Evolutionary conservation across 2,113 vertebrate genomes (phyloP), one percentile per base, ranked within the genome.

Genomic region (Tragelaphus scriptus): DNA sequence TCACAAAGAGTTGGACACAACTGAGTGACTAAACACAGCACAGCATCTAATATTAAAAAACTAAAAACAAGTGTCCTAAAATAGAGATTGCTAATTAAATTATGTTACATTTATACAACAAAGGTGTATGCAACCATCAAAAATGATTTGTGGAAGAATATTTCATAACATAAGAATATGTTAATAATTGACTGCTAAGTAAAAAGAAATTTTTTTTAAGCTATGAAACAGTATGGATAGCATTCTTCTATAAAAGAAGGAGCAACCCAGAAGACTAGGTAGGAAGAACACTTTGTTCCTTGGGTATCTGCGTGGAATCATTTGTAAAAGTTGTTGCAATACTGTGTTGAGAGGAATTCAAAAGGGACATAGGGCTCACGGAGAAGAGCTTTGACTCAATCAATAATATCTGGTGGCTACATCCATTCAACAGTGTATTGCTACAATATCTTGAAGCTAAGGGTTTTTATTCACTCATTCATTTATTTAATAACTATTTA

Each of bases 301-400:
- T 63, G 36, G 12, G 30, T 44, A 65, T 59, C 40, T 82, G 32
- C 7, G 3, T 81, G 44, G 12, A 88, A 19, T n/a, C 23, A 88
- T 44, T 84, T 44, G 25, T 26, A 71, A 44, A 53, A 92, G n/a
- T n/a, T 84, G 32, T 40, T 32, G 80, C 68, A 80, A 68, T 79
- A 51, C n/a, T 65, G 11, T 26, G n/a, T 21, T 63, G n/a, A 93
- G 63, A 77, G n/a, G 61, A 53, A 82, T 84, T 59, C 47, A 56
- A 15, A 61, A 77, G 63, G 11, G 32, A 32, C 0, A 7, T 1
- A 56, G 36, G 47, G 17, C 36, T 19, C 3, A 0, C 26, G 61
- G 23, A 51, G 56, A n/a, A 86, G n/a, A 68, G 3, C 49, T 14
- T 36, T 58, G n/a, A 77, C 28, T 61, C 63, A n/a, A 13, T 77